Base-by-base conservation (phyloP, 1,140 invertebrate species). In the Drosophila orosa region DNA sequence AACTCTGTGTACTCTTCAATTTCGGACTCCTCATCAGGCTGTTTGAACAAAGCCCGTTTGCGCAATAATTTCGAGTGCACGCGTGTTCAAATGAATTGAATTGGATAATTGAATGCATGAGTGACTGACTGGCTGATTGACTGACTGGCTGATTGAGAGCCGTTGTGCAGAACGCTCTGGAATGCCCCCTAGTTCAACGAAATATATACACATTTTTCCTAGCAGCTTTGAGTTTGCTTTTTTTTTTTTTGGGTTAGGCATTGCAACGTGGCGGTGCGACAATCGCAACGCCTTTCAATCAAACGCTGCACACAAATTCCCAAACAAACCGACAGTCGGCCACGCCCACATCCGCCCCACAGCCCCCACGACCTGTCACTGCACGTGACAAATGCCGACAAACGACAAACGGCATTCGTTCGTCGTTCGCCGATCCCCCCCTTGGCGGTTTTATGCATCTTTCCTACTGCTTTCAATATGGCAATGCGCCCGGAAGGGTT, bases 351-450 rank as follows among this genome's bases (percentile, higher is more conserved):
- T 63, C 63, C 57, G 40, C 35, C 61, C 29, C 15, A 1, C 31
- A 45, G 29, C 37, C 37, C 60, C 69, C 71, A 50, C 66, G 31
- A 61, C 33, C 55, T 85, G 82, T 86, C 82, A 62, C 66, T 79
- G 84, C 71, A 77, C 63, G 76, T 83, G 84, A 87, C 83, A 86
- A 87, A 87, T 75, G 83, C 74, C 82, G 66, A 87, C 83, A 86
- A 85, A 87, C 83, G 78, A 81, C 39, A 86, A 85, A 87, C 83
- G 78, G 76, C 39, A 35, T 22, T 68, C 47, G 55, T 65, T 47
- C 31, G 17, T 27, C 6, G 57, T 55, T 15, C 54, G 12, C 19
- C 40, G 19, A 44, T 37, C 12, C 10, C 19, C 22, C 54, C 9
- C 8, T 40, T 44, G 6, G 24, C 17, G 22, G 47, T 22, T 55